phyloP scores from a whole-genome alignment of 2,113 vertebrate genomes.

The Pangasianodon gigas region DNA sequence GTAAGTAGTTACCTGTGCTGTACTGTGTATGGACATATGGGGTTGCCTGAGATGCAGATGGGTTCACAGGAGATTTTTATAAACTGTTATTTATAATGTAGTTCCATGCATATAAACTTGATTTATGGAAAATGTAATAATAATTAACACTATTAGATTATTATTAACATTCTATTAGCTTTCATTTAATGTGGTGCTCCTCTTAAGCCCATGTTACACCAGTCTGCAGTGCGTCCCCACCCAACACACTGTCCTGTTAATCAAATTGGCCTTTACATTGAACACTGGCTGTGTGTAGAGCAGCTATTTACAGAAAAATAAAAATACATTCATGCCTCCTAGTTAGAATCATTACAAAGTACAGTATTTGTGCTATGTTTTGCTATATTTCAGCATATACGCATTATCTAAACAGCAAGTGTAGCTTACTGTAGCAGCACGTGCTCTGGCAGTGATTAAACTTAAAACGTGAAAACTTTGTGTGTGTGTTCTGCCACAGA shows the following conservation, averaged over 20 bases:
- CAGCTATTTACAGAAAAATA: background rate
- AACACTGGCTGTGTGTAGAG: background rate
- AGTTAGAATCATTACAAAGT: background rate
- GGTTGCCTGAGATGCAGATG: background rate
- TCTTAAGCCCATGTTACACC: background rate
- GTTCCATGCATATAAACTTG: background rate
- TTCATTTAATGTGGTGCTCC: background rate
- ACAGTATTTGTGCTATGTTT: background rate
- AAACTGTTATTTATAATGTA: background rate
- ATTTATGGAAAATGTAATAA: background rate
- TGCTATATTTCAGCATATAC: background rate
- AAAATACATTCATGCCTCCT: background rate
- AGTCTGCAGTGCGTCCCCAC: background rate
- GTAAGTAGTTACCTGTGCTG: slow-evolving; percentile 56
- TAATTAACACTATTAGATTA: background rate
- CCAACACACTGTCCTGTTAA: background rate
- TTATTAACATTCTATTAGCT: background rate
- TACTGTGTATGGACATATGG: background rate
- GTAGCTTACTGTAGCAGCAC: background rate
- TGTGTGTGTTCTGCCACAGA: background rate
- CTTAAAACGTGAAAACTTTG: background rate
- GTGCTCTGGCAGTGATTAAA: background rate
- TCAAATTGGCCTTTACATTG: background rate
- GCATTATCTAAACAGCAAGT: background rate
- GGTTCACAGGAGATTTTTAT: background rate